Evolutionary conservation across 1,140 invertebrate genomes (phyloP).

Genomic region (Zaprionus nigranus): DNA sequence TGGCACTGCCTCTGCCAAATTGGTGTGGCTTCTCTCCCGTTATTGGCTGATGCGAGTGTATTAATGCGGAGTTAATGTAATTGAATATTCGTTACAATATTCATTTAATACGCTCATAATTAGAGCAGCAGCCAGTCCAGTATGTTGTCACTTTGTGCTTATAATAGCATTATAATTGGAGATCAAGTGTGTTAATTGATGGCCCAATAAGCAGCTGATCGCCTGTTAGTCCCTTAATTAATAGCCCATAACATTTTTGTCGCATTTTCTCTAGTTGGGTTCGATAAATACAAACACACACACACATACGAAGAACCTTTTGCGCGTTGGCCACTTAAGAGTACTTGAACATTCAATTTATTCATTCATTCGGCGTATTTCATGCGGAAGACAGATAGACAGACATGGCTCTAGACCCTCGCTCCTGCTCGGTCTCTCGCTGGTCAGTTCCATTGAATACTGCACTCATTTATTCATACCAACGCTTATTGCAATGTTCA

Average conservation of each 20-base stretch:
- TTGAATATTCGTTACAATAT: conserved; percentile 68
- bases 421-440: background rate
- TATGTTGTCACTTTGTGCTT: conserved; percentile 12
- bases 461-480: conserved; percentile 79
- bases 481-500: conserved; percentile 82
- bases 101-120: conserved; percentile 66
- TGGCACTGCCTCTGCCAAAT: conserved; percentile 8
- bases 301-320: conserved; percentile 30
- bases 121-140: conserved; percentile 27
- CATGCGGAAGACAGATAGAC: background rate
- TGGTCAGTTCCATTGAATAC: conserved; percentile 44
- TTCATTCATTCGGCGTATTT: conserved; percentile 2
- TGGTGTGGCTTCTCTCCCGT: conserved; percentile 21
- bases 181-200: conserved; percentile 70
- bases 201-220: conserved; percentile 58
- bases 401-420: background rate
- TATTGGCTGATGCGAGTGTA: conserved; percentile 11
- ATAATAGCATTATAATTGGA: conserved; percentile 49
- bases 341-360: background rate
- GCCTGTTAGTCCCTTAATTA: conserved; percentile 55
- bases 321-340: background rate
- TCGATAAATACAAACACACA: conserved; percentile 27
- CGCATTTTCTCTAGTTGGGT: conserved; percentile 24
- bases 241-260: conserved; percentile 51
- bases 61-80: conserved; percentile 67